Conservation (phyloP, 2,797 vertebrate species). For the Molossus molossus region DNA sequence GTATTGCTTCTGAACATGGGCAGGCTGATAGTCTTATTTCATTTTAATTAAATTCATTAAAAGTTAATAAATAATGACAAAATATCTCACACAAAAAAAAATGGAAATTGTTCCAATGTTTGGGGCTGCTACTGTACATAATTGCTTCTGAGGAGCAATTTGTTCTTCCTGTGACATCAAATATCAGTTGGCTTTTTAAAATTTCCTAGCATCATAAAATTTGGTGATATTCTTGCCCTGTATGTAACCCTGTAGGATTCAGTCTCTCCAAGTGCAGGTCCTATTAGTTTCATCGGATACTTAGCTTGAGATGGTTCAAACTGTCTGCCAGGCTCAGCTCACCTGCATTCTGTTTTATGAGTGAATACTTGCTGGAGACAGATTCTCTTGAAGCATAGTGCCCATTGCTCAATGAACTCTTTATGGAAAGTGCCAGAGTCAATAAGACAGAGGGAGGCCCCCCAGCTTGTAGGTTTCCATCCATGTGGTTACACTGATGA, state of each 20-base stretch:
- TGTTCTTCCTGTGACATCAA: conserved; percentile 17
- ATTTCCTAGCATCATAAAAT: background rate
- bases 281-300: conserved; percentile 57
- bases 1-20: background rate
- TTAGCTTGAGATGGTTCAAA: conserved; percentile 56
- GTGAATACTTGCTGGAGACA: conserved; percentile 57
- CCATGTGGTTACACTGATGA: background rate
- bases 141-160: conserved; percentile 15
- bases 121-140: background rate
- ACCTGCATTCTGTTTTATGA: conserved; percentile 37
- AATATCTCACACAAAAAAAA: conserved; percentile 39
- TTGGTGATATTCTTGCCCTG: background rate
- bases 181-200: background rate
- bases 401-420: background rate
- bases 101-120: conserved; percentile 24
- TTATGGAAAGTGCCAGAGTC: conserved; percentile 43
- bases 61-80: conserved; percentile 57
- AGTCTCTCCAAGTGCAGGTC: conserved; percentile 18
- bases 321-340: conserved; percentile 21
- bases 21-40: conserved; percentile 39
- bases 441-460: background rate
- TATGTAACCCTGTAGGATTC: background rate
- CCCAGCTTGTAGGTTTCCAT: background rate
- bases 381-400: conserved; percentile 43
- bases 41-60: conserved; percentile 43